Base-by-base conservation (phyloP, 2,797 vertebrate genomes). In the Darevskia nairensis region DNA sequence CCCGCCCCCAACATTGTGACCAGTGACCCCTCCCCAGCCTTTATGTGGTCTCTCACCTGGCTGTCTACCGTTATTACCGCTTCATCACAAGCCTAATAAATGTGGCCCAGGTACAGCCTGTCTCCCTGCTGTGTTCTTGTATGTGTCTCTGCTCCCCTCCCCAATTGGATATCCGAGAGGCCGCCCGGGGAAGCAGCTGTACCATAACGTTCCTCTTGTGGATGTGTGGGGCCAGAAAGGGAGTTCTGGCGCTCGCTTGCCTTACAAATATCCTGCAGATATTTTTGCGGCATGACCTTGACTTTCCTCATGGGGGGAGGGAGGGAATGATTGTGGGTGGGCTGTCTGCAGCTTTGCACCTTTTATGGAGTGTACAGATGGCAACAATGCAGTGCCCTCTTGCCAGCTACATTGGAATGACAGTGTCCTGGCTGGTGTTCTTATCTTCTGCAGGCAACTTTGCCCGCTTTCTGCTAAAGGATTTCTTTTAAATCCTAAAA, bases 241-340 rank as follows among this genome's bases (percentile, higher is more conserved):
- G 82, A 88, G 21, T 80, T 55, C 9, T 80, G 35, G 78, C 41
- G 15, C 39, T 46, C 32, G 32, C 8, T 46, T 80, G 50, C n/a
- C 55, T 69, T 75, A 32, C 55, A 75, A 59, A 77, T 77, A n/a
- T 29, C n/a, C 82, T 39, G 29, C 8, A 32, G 46, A 59, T 84
- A 89, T 80, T 80, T 89, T 89, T 61, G 68, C 29, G 35, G 25
- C 55, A 85, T 84, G 82, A 66, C 87, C 68, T 64, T 84, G 66
- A 35, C 75, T 74, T 83, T 44, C 66, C 41, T 69, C 76, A 27
- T 8, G 13, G 39, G 8, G 74, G 19, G 50, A 71, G 23, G 61
- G 61, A 55, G n/a, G 19, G 46, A 29, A 23, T 46, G 32, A 8
- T 3, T 69, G 41, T 35, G 25, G 46, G 80, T 27, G 19, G 35